Base-by-base conservation (phyloP, 2,113 vertebrate species). In the Paradisaea rubra region DNA sequence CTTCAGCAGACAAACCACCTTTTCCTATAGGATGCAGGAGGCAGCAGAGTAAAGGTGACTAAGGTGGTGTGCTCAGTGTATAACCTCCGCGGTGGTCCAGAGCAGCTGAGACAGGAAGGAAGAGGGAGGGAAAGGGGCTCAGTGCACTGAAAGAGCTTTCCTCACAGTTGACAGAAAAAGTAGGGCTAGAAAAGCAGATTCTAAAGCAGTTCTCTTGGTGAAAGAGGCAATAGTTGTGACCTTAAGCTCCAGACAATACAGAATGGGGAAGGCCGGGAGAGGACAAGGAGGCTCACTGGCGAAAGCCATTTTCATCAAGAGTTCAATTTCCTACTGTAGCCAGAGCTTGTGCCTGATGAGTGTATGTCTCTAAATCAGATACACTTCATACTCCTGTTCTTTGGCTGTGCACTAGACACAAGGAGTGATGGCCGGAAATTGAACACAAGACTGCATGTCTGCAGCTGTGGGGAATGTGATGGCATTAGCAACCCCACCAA, bases 351-450 rank as follows among this genome's bases (percentile, higher is more conserved):
- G 83, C 66, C 92, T 93, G 76, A 50, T 56, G 88, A 15, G 0
- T 52, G 52, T 59, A 61, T 5, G 13, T 86, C 78, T 89, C 77
- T 77, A 89, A 73, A 94, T 96, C 93, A 96, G 88, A 93, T 92
- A 89, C 23, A 52, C 81, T 94, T 96, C 79, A 57, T 66, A 60
- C 27, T 86, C 54, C 65, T 96, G 76, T 45, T 91, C 74, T 81
- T 68, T 6, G 30, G 41, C 82, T 89, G 49, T 3, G 4, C 31
- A 6, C 45, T 56, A 80, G 86, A 66, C 61, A 49, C 39, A 49
- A 53, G 13, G 21, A 95, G 52, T 28, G 69, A 93, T 4, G 8
- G 90, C 97, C 97, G 97, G 96, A 97, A 96, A 97, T 95, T 97
- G 96, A 90, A 91, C 59, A 41, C 39, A 33, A 35, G 33, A 42